A percentile compares a stretch with the other conserved stretches of the same genome.
These are phyloP conservation scores for Lycopodina hypogea DNA, from an alignment of 37 sponge, comb jelly and placozoan species.

Conservation along the genomic window DNA sequence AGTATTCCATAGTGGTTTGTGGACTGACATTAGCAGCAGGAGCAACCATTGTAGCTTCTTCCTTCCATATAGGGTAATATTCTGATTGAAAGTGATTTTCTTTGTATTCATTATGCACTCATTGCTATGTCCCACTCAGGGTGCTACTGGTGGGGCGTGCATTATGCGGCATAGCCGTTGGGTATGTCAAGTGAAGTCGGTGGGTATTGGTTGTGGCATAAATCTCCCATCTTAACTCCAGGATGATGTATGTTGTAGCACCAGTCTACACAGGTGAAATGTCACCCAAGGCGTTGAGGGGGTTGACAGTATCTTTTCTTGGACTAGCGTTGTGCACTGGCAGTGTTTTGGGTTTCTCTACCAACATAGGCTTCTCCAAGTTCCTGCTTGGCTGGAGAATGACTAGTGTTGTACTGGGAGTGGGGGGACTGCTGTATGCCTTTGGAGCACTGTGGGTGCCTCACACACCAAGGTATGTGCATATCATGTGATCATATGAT, in stretches of 20 bases:
- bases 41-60: neutral
- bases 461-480: neutral
- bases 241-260: neutral
- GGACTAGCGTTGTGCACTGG: neutral
- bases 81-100: too few relatives aligned
- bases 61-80: neutral
- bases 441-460: neutral
- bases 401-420: neutral
- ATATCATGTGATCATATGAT: too few relatives aligned
- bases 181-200: neutral
- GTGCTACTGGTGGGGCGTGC: neutral
- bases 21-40: neutral
- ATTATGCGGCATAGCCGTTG: neutral
- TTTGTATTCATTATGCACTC: neutral
- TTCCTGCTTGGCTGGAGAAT: conserved; percentile 10
- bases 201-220: neutral
- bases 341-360: neutral
- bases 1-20: neutral
- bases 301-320: neutral
- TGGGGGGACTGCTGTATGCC: neutral
- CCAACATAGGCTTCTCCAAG: neutral
- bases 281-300: conserved; percentile 4
- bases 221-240: neutral
- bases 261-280: conserved; percentile 23
- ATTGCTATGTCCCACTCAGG: neutral